phyloP scores from a whole-genome alignment of 2,797 vertebrate species.

The Loriculus beryllinus region DNA sequence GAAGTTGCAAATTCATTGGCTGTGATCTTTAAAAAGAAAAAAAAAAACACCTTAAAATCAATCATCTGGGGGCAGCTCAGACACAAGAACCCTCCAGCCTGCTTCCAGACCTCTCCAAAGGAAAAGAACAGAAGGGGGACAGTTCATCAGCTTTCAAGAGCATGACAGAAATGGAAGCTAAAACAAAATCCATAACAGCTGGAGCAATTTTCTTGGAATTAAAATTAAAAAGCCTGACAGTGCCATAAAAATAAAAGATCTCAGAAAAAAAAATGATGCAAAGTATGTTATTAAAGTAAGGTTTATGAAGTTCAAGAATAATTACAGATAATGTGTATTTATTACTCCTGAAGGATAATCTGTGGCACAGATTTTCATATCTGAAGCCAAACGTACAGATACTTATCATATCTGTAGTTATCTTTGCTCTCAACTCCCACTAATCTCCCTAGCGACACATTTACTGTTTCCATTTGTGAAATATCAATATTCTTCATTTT shows the following conservation, averaged over 20 bases:
- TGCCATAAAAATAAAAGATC: conserved; percentile 14
- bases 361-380: conserved; percentile 40
- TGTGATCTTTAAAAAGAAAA: background rate
- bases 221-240: conserved; percentile 32
- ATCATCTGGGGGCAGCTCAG: background rate
- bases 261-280: background rate
- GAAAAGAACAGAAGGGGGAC: background rate
- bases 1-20: background rate
- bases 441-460: conserved; percentile 35
- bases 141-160: background rate
- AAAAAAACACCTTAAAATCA: background rate
- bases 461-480: conserved; percentile 45
- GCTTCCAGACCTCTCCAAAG: background rate
- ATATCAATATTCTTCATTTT: conserved; percentile 27
- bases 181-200: conserved; percentile 35
- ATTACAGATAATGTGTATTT: conserved; percentile 74
- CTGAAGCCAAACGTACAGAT: conserved; percentile 54
- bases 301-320: conserved; percentile 70
- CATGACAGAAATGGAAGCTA: background rate
- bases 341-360: conserved; percentile 67
- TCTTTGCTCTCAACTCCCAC: conserved; percentile 48
- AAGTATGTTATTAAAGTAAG: conserved; percentile 62
- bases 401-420: conserved; percentile 49
- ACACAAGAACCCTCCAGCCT: background rate
- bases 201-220: conserved; percentile 53